Conservation (phyloP, 1,140 invertebrate genomes). For the Cydia pomonella region DNA sequence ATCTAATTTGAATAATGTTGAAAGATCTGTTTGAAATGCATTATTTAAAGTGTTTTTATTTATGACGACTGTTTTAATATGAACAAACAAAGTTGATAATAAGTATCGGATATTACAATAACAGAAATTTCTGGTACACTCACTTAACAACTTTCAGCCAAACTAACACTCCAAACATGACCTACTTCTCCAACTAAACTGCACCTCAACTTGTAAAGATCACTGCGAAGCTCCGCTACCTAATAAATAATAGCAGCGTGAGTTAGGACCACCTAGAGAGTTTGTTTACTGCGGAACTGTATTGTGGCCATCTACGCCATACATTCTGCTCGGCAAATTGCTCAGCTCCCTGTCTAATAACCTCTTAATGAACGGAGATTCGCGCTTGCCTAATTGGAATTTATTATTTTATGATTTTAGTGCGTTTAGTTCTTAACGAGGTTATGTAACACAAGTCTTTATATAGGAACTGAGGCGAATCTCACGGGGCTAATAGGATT, state of each 20-base stretch:
- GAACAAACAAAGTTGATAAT: not conserved
- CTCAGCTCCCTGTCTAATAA: constrained; percentile 73
- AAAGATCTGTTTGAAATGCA: not conserved
- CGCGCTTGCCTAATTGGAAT: constrained; percentile 36
- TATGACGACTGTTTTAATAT: no score
- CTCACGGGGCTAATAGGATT: no score
- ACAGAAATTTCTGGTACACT: not conserved
- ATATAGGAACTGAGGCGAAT: no score
- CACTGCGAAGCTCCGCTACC: constrained; percentile 55
- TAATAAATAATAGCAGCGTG: constrained; percentile 74
- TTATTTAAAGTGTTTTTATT: no score
- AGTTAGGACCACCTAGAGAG: constrained; percentile 76
- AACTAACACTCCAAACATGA: constrained; percentile 15
- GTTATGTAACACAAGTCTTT: not conserved
- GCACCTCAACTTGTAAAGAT: constrained; percentile 42
- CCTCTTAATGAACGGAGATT: constrained; percentile 71
- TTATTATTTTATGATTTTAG: constrained; percentile 36
- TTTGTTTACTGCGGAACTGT: constrained; percentile 68
- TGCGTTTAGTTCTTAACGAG: not conserved
- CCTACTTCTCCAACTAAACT: constrained; percentile 7
- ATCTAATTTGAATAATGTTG: no score
- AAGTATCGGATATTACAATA: not conserved
- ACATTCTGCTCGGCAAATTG: constrained; percentile 78
- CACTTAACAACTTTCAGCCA: not conserved
- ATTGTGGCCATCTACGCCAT: constrained; percentile 70